These are phyloP conservation scores for Agrochola lota DNA, from an alignment of 2,888 invertebrate species.

Conservation along the genomic window DNA sequence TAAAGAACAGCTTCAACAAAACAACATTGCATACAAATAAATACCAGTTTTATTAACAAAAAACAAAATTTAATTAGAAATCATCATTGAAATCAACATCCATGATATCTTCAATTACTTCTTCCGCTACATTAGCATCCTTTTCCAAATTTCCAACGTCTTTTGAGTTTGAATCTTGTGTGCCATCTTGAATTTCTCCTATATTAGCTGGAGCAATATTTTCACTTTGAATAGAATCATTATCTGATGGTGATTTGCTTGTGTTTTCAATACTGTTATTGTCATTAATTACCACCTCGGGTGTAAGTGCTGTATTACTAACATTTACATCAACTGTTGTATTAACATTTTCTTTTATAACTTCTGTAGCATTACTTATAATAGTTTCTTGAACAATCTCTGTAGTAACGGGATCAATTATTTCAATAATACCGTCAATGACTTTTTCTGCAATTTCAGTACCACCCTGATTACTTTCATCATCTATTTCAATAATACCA, in stretches of 20 bases:
- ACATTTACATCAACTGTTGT: constrained; percentile 2
- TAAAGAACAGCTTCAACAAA: background rate
- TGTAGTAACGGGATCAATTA: background rate
- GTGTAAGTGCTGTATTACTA: background rate
- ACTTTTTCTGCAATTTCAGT: background rate
- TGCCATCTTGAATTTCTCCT: constrained; percentile 3
- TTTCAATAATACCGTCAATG: constrained; percentile 24
- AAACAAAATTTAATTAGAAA: constrained; percentile 70
- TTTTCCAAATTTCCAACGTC: constrained; percentile 16
- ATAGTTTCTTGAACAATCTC: constrained; percentile 11
- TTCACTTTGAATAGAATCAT: constrained; percentile 7
- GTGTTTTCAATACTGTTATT: constrained; percentile 25
- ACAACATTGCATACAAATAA: constrained; percentile 39
- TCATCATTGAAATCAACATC: constrained; percentile 85
- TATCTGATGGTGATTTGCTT: background rate
- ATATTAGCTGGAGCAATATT: background rate
- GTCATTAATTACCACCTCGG: constrained; percentile 12
- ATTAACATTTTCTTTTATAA: constrained; percentile 1
- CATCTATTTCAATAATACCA: constrained; percentile 29
- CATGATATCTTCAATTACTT: constrained; percentile 75
- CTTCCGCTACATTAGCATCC: background rate
- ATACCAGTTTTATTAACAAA: constrained; percentile 47
- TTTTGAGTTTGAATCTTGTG: background rate
- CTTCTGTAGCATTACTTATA: background rate
- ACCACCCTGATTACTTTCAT: constrained; percentile 24